A percentile compares a stretch with the other conserved stretches of the same genome.
These are phyloP conservation scores for Paedocypris micromegethes DNA, from an alignment of 2,797 vertebrate species.

Conservation along the genomic window DNA sequence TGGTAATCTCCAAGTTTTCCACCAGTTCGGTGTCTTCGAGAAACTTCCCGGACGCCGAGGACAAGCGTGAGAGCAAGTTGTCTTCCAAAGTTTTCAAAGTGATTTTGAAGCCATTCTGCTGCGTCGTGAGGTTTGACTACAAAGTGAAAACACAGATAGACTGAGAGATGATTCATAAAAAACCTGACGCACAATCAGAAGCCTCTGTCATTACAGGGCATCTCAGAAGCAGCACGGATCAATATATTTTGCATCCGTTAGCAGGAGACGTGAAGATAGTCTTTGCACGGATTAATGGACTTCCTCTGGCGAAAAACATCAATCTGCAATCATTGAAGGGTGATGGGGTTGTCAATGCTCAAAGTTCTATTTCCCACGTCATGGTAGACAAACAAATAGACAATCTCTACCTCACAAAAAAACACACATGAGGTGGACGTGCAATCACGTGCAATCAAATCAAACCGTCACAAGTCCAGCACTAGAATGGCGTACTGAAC, in stretches of 20 bases:
- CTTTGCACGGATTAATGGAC: constrained; percentile 56
- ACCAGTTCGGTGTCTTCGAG: constrained; percentile 85
- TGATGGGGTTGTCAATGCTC: constrained; percentile 45
- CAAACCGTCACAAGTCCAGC: neutral
- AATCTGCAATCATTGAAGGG: constrained; percentile 44
- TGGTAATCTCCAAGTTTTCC: constrained; percentile 90
- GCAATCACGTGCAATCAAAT: constrained; percentile 25
- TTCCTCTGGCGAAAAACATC: constrained; percentile 55
- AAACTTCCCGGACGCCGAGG: constrained; percentile 90
- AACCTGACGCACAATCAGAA: too few relatives aligned
- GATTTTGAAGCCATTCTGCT: constrained; percentile 96
- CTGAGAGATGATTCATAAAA: too few relatives aligned
- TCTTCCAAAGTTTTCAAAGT: constrained; percentile 92
- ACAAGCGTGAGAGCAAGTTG: constrained; percentile 83
- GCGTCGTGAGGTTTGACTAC: constrained; percentile 87
- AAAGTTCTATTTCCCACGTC: constrained; percentile 29
- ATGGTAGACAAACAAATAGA: constrained; percentile 43
- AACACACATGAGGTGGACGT: neutral
- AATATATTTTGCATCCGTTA: constrained; percentile 54
- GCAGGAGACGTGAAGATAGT: constrained; percentile 44
- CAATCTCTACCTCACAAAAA: neutral
- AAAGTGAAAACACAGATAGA: constrained; percentile 43
- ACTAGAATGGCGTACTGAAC: neutral
- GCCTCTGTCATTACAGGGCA: constrained; percentile 51
- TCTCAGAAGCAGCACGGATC: constrained; percentile 57